Base-by-base conservation (phyloP, 2,113 vertebrate genomes). In the Leuciscus idus region DNA sequence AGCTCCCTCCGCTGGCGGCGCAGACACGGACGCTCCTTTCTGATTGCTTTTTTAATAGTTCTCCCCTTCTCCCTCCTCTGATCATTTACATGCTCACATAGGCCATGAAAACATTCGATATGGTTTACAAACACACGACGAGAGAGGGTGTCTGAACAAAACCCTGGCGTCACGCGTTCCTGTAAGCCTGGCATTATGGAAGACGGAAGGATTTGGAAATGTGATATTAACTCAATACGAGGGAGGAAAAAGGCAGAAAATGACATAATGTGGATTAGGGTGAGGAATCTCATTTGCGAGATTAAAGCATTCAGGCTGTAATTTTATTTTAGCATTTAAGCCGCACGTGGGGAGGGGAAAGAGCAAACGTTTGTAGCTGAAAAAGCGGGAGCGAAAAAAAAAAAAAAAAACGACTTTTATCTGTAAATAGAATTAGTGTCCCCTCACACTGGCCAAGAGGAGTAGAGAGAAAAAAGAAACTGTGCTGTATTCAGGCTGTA, bases 331-430 rank as follows among this genome's bases (percentile, higher is more conserved):
- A 84, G 85, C 90, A 87, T 91, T 83, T 91, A 93, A 87, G 82
- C 79, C 86, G 33, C 84, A 85, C 7, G 9, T 15, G 68, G 62
- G 68, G 78, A 87, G 57, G 50, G 85, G 26, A 78, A 52, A 90
- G 86, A 89, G 92, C 90, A 93, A 93, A 95, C 92, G 92, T 94
- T 94, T 93, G 82, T 90, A 93, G 92, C 86, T 91, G 94, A 92
- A 89, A 94, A 92, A 84, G 94, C 92, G 90, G 93, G 95, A 93
- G 91, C 85, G 83, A 90, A 89, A 93, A 82, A 89, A 93, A 82
- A 89, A 93, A 82, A 9, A 57, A 2, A 17, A 52, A 52, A 17
- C 7, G 2, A 17, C 52, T 78, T 78, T 57, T 50, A 26, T 79
- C 30, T 59, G 52, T 79, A 79, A 81, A 81, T 64, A 64, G 59